phyloP scores from a whole-genome alignment of 2,113 vertebrate species.

The Micronycteris hirsuta region DNA sequence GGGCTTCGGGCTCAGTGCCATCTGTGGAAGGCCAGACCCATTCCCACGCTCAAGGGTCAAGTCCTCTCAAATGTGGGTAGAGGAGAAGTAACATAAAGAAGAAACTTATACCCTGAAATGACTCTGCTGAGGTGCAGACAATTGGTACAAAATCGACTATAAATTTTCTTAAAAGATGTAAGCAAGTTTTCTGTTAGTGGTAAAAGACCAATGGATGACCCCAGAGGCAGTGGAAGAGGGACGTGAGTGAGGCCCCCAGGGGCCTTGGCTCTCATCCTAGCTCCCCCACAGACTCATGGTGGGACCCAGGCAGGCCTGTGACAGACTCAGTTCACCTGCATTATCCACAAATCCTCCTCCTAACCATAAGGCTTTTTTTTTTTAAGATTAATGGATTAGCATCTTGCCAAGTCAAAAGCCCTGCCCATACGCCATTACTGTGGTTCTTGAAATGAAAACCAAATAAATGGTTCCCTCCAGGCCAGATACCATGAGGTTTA shows the following conservation, averaged over 20 bases:
- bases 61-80: neutral
- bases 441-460: neutral
- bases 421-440: too few species aligned
- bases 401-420: neutral
- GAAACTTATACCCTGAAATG: neutral
- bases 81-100: neutral
- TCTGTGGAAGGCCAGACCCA: neutral
- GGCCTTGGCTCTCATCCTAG: neutral
- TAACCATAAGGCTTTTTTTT: neutral
- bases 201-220: neutral
- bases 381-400: neutral
- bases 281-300: neutral
- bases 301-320: neutral
- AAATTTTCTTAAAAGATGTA: neutral
- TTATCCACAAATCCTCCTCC: neutral
- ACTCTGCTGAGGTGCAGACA: neutral
- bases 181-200: neutral
- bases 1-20: neutral
- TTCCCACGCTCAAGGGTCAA: neutral
- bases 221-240: neutral
- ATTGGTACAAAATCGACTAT: neutral
- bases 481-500: neutral
- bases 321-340: neutral
- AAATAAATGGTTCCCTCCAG: neutral
- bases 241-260: neutral